Conservation (phyloP, 2,113 vertebrate genomes). For the Cacatua alba region DNA sequence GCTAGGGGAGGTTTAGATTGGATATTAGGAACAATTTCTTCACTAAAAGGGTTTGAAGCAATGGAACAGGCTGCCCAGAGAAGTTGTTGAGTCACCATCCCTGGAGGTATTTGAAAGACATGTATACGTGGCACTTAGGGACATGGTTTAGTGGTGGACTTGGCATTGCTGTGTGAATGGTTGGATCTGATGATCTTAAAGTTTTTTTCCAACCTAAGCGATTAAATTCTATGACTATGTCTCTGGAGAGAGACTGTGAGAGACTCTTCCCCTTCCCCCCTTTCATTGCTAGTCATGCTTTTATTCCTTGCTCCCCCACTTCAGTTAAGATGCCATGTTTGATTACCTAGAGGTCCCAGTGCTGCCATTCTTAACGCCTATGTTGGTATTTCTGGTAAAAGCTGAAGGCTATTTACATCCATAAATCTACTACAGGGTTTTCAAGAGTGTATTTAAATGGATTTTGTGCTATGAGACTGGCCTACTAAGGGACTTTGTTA, state of each 20-base stretch:
- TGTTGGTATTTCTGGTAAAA: conserved; percentile 5
- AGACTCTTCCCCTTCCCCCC: background rate
- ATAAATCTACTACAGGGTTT: background rate
- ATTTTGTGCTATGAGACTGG: background rate
- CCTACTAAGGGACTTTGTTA: background rate
- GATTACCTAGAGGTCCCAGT: background rate
- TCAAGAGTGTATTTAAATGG: background rate
- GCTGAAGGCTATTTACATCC: conserved; percentile 2
- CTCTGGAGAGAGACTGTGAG: background rate
- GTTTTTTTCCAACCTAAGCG: background rate
- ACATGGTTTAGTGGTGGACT: background rate
- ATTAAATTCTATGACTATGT: background rate
- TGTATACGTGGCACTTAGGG: background rate
- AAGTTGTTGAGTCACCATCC: background rate
- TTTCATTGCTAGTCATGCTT: background rate
- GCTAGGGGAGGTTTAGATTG: background rate
- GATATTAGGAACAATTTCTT: background rate
- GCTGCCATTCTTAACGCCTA: background rate
- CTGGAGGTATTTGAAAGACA: background rate
- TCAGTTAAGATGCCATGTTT: background rate
- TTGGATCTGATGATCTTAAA: background rate
- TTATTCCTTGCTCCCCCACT: background rate
- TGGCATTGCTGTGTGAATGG: background rate
- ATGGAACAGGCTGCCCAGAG: background rate
- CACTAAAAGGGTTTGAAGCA: background rate